phyloP scores from a whole-genome alignment of 2,113 vertebrate genomes.

The Lophotis ruficrista region DNA sequence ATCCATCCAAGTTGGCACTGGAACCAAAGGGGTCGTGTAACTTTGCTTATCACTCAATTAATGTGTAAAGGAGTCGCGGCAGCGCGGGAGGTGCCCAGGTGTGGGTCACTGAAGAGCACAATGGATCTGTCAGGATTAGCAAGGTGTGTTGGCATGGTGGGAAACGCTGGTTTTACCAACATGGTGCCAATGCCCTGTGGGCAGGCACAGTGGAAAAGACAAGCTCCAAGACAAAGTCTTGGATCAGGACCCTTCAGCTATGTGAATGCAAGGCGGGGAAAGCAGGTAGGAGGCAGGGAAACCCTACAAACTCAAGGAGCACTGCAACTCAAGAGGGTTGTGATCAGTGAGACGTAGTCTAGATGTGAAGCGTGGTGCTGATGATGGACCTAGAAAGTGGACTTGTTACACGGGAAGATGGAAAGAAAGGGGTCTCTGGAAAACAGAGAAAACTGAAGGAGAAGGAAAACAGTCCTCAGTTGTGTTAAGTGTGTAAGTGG shows the following conservation, averaged over 20 bases:
- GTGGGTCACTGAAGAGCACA: neutral
- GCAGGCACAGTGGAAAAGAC: accelerated
- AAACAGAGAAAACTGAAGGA: neutral
- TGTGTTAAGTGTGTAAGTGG: neutral
- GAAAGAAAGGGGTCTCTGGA: neutral
- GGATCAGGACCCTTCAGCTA: neutral
- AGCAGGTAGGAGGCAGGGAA: neutral
- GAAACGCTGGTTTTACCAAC: accelerated
- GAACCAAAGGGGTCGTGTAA: neutral
- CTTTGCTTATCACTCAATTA: neutral
- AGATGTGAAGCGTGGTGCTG: neutral
- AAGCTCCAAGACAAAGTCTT: neutral
- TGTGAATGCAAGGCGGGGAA: accelerated
- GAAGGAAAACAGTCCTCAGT: neutral
- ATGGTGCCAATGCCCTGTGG: accelerated
- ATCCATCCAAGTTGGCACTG: neutral
- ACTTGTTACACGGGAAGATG: neutral
- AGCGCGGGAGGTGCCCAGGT: accelerated
- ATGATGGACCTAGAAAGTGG: neutral
- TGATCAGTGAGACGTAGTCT: neutral
- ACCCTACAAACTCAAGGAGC: accelerated
- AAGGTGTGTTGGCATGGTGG: neutral
- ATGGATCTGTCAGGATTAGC: accelerated
- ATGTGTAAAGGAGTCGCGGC: accelerated
- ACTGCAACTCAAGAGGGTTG: neutral